Base-by-base conservation (phyloP, 2,888 invertebrate species). In the Cheilosia vernalis region DNA sequence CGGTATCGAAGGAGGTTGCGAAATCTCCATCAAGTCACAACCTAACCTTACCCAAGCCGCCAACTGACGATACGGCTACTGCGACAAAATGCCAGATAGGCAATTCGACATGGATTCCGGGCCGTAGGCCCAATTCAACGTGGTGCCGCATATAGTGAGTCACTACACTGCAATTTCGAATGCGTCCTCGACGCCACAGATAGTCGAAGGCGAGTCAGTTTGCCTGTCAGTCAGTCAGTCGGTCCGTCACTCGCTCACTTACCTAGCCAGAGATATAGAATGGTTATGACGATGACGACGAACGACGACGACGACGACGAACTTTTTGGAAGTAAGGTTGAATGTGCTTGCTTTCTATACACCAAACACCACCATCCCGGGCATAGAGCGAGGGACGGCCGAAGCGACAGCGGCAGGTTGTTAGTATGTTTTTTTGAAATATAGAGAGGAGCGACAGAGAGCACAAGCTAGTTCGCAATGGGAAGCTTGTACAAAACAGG, bases 381-480 rank as follows among this genome's bases (percentile, higher is more conserved):
- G 47, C 37, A 78, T 42, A 33, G 73, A 72, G 70, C 56, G 42
- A 17, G 60, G 51, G 47, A 67, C 58, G 63, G 53, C 60, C 55
- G n/a, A 55, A 53, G 66, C 53, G 37, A 17, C 60, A 70, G 53
- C 56, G 61, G 76, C 72, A 56, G 61, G 72, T 77, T 80, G 85
- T 77, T 85, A 77, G 85, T 77, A 81, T 76, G 85, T 77, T 74
- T 81, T 24, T 81, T 80, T 77, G 10, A 84, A 74, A 76, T 80
- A 67, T 60, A 70, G 76, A 69, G 64, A 81, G 63, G 76, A 81
- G 81, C 56, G 76, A 81, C 72, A 85, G 81, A 77, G 85, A 85
- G 66, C 66, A 24, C 76, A 80, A 81, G 72, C 81, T 81, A 66
- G 60, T 72, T 76, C 56, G 61, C 9, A 77, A 66, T 85, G 81